Evolutionary conservation across 2,888 invertebrate species (phyloP), one percentile per base, ranked within the genome.

Genomic region (Coelogynopora nodosa): DNA sequence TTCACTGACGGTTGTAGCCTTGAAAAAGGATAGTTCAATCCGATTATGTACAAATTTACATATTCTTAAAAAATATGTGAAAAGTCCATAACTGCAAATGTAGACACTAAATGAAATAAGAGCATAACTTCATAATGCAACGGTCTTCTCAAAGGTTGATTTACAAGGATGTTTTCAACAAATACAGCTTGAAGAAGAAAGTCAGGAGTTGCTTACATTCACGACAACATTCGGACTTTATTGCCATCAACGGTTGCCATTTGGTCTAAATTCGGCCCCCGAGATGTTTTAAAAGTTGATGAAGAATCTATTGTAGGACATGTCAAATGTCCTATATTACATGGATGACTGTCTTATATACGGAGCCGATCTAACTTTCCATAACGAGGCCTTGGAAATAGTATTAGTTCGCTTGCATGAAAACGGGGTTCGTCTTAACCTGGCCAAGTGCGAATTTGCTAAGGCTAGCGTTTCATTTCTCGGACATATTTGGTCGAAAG

Each of bases 191-290:
- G 83, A 2, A 26, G 23, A 28, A 83, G 29, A 83, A 29, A 83
- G 83, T 30, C 83, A 13, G 29, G 30, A 30, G 26, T 29, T 83
- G 27, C 28, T 30, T n/a, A 83, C 83, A 30, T 83, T 83, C 30
- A 10, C 31, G 23, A 83, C 83, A 30, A 10, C 83, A 10, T 83
- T 83, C 31, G 83, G 83, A 29, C 83, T 10, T 30, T 83, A 27
- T 30, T 30, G 29, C 27, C 31, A 30, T 85, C 28, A 28, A 28
- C 86, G 28, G 18, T 18, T 85, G 18, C 83, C 86, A n/a, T 85
- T 85, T 30, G 86, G 83, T 29, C 26, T 85, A 13, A 85, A 81
- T 23, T 85, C 27, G 18, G 86, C 83, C 2, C 86, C 86, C 18
- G 86, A 85, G 27, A 84, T 85, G 2, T 85, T 80, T 27, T 27